phyloP scores from a whole-genome alignment of 2,888 invertebrate genomes.

The Rutpela maculata region DNA sequence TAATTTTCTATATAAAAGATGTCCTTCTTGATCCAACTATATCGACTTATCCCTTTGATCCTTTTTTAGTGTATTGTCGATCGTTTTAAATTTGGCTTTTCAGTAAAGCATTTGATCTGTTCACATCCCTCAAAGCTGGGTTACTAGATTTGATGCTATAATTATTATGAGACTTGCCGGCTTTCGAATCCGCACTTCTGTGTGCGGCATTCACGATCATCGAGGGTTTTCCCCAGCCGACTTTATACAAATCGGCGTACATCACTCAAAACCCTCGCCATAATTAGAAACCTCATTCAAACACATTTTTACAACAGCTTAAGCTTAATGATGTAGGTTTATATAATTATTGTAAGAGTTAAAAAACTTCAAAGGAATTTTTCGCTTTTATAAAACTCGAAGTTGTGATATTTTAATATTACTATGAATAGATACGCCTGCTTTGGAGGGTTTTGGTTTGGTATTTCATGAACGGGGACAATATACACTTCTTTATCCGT shows the following conservation, averaged over 20 bases:
- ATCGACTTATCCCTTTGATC: conserved; percentile 33
- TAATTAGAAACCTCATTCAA: conserved; percentile 57
- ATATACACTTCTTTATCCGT: too few species aligned
- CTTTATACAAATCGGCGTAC: conserved; percentile 53
- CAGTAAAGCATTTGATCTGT: conserved; percentile 35
- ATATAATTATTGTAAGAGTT: conserved; percentile 53
- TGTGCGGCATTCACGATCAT: conserved; percentile 34
- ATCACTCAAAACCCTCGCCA: conserved; percentile 52
- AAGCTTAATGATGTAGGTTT: conserved; percentile 58
- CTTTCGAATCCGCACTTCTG: conserved; percentile 37
- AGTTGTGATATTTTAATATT: background rate
- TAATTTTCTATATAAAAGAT: background rate
- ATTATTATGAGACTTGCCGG: conserved; percentile 42
- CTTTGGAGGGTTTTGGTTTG: background rate
- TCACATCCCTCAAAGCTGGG: conserved; percentile 37
- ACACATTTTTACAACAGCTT: conserved; percentile 57
- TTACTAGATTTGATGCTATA: conserved; percentile 44
- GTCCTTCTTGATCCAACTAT: conserved; percentile 4
- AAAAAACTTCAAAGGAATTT: conserved; percentile 49
- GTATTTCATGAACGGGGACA: background rate
- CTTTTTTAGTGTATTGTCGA: conserved; percentile 33
- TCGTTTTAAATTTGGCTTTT: conserved; percentile 39
- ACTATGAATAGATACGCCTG: conserved; percentile 9
- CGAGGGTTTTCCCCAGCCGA: conserved; percentile 41
- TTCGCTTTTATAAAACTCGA: conserved; percentile 23